Evolutionary conservation across 2,797 vertebrate species (phyloP), one percentile per base, ranked within the genome.

Genomic region (Gobionotothen gibberifrons): DNA sequence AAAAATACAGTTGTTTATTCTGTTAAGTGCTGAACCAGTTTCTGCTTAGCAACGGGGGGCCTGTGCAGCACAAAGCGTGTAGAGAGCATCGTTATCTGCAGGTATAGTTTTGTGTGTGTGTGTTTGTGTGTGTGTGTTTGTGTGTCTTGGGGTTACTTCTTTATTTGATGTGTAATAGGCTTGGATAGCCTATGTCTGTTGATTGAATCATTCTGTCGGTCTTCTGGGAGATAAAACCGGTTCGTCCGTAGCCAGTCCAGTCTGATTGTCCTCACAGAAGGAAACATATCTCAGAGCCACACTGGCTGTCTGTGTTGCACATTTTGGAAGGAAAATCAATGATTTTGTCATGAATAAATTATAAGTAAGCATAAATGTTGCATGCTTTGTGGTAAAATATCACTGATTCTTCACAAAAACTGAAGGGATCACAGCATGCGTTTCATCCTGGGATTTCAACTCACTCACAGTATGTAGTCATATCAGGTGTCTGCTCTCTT

Each of bases 271-370:
- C 51, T 47, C 74, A n/a, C 44, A 74, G 58, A 57, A 29, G 58
- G 51, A 29, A 59, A n/a, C 11, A 29, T 76, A 22, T 76, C 61
- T 78, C 46, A 54, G 73, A 68, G 59, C 21, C 66, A 58, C 26
- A 14, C 29, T 48, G 46, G 2, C 57, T 49, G 21, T 67, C 64
- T 19, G 7, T 19, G 7, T 13, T 29, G 67, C 66, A 77, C 76
- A 64, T 79, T 80, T 75, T 73, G 26, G 39, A 68, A 78, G 65
- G 53, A 17, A 51, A 85, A 85, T 89, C 86, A 76, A 84, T 91
- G 46, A 44, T 71, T 78, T 67, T 53, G 5, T 22, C 46, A 83
- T 90, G 55, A 88, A 90, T 90, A 81, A 89, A 91, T 88, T 77
- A 91, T 55, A 29, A 48, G 22, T 36, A 9, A 40, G 71, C 44